Evolutionary conservation across 2,797 vertebrate genomes (phyloP).

Genomic region (Sebastes paucispinis): DNA sequence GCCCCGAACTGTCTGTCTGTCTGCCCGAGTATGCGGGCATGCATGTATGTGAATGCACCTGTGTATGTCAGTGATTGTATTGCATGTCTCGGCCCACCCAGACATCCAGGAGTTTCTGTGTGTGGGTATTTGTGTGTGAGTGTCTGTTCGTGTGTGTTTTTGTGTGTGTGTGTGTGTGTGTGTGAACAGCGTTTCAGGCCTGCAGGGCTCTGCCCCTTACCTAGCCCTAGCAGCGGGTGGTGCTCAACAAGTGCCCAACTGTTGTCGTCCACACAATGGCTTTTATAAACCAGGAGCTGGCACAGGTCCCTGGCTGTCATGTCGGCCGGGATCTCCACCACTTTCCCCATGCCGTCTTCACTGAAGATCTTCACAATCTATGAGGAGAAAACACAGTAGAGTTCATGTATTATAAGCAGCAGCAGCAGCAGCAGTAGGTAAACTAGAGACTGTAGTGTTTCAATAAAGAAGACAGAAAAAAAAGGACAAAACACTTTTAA

Average conservation of each 20-base stretch:
- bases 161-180: neutral
- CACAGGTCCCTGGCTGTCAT: constrained; percentile 97
- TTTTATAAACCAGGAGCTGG: constrained; percentile 96
- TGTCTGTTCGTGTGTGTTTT: neutral
- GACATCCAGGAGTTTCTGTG: neutral
- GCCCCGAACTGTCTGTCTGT: constrained; percentile 22
- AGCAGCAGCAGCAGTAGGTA: too few relatives aligned
- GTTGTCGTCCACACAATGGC: constrained; percentile 98
- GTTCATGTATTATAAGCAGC: neutral
- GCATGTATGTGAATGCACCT: constrained; percentile 50
- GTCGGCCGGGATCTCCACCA: constrained; percentile 94
- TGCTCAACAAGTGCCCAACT: constrained; percentile 98
- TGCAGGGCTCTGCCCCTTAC: constrained; percentile 77
- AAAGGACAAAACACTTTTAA: neutral
- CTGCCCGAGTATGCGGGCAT: constrained; percentile 16
- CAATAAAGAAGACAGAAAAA: neutral
- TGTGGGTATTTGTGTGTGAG: neutral
- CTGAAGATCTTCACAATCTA: constrained; percentile 97
- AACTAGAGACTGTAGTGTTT: neutral
- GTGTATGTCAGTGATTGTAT: constrained; percentile 38
- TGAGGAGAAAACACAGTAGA: neutral
- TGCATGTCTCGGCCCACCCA: constrained; percentile 31
- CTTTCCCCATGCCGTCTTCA: constrained; percentile 95
- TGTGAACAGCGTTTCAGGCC: neutral
- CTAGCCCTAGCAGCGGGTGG: constrained; percentile 94